These are phyloP conservation scores for Myotis lucifugus DNA, from an alignment of 2,113 vertebrate species.

Conservation along the genomic window DNA sequence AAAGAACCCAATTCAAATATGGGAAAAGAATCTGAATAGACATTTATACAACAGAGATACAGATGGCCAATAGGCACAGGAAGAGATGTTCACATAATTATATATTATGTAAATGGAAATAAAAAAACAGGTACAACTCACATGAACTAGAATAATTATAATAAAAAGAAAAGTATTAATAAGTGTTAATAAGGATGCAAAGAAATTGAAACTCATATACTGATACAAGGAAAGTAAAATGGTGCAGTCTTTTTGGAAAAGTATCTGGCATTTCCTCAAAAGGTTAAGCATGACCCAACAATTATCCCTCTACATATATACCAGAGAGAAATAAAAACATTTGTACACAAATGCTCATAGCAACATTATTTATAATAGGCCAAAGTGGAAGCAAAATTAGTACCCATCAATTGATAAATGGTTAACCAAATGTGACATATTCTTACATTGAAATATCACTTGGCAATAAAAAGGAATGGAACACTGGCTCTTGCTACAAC, in stretches of 20 bases:
- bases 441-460: background rate
- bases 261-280: background rate
- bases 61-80: background rate
- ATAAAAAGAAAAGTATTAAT: background rate
- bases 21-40: background rate
- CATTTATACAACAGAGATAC: background rate
- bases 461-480: background rate
- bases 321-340: background rate
- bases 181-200: background rate
- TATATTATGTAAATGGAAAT: background rate
- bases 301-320: background rate
- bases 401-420: background rate
- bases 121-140: background rate
- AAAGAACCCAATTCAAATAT: background rate
- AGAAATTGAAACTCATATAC: background rate
- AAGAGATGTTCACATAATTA: background rate
- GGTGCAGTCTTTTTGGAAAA: background rate
- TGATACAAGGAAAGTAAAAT: background rate
- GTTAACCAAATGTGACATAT: background rate
- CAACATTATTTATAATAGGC: background rate
- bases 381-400: background rate
- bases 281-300: background rate
- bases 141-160: background rate
- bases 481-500: background rate
- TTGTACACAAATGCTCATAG: background rate